Evolutionary conservation across 2,888 invertebrate genomes (phyloP).

Genomic region (Calliphora vomitoria): DNA sequence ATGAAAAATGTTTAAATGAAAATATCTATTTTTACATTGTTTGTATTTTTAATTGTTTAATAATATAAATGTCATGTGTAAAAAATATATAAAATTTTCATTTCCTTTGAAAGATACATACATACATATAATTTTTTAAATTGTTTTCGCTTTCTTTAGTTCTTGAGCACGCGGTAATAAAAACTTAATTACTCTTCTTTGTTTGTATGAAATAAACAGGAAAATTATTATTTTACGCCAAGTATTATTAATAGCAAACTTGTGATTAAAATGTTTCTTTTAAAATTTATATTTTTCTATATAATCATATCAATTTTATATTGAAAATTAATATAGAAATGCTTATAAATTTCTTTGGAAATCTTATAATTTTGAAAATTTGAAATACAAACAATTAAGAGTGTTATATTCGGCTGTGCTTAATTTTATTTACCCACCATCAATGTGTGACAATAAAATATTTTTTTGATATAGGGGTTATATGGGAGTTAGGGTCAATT

Average conservation of each 20-base stretch:
- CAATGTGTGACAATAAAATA: too few species aligned
- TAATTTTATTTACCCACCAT: too few species aligned
- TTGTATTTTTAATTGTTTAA: constrained; percentile 42
- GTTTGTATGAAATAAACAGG: not conserved
- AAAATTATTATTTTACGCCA: not conserved
- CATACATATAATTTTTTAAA: too few species aligned
- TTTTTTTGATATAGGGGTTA: too few species aligned
- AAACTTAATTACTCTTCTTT: not conserved
- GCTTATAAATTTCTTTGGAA: not conserved
- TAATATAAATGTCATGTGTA: constrained; percentile 7
- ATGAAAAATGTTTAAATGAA: not conserved
- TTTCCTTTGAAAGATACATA: not conserved
- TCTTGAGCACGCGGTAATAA: not conserved
- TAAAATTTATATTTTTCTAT: not conserved
- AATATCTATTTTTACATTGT: too few species aligned
- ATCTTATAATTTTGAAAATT: too few species aligned
- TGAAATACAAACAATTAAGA: too few species aligned
- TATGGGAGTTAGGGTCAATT: too few species aligned
- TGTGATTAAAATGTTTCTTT: too few species aligned
- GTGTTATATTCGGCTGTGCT: too few species aligned
- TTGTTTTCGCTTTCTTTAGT: not conserved
- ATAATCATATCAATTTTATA: not conserved
- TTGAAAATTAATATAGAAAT: not conserved
- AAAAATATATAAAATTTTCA: not conserved
- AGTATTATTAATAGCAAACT: too few species aligned